A percentile compares a stretch with the other conserved stretches of the same genome.
These are phyloP conservation scores for Pseudomyrmex gracilis DNA, from an alignment of 1,140 invertebrate genomes.

Conservation along the genomic window DNA sequence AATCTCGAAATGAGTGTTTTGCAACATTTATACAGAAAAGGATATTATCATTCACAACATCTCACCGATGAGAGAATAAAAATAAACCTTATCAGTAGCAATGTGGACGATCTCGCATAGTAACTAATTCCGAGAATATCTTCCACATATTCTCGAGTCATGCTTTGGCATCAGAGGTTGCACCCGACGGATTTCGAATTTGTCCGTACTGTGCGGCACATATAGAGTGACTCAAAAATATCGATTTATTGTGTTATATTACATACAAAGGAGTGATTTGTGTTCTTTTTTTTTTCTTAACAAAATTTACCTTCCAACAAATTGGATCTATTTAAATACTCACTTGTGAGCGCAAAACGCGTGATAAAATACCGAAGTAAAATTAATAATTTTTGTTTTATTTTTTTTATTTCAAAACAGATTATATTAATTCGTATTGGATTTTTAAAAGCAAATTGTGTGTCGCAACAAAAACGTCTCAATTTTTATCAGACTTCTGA, in stretches of 20 bases:
- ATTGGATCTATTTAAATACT: not conserved
- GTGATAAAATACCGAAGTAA: not conserved
- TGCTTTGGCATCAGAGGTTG: conserved; percentile 14
- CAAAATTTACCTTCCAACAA: not conserved
- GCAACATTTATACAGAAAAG: not conserved
- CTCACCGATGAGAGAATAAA: conserved; percentile 2
- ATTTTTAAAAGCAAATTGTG: not conserved
- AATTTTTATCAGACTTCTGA: conserved; percentile 30
- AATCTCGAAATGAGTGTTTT: too few species aligned
- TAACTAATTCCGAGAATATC: conserved; percentile 39
- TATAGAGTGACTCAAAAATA: conserved; percentile 45
- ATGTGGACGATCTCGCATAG: conserved; percentile 1
- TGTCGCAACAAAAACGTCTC: conserved; percentile 12
- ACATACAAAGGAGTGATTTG: not conserved
- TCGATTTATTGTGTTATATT: not conserved
- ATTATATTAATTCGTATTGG: not conserved
- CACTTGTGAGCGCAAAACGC: not conserved
- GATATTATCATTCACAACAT: not conserved
- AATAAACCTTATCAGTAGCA: conserved; percentile 46
- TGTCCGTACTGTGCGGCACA: not conserved
- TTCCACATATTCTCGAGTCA: conserved; percentile 49
- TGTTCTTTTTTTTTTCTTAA: not conserved
- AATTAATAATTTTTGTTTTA: not conserved
- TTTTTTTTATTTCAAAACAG: not conserved
- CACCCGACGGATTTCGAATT: conserved; percentile 42